Evolutionary conservation across 2,888 invertebrate species (phyloP), one percentile per base, ranked within the genome.

Genomic region (Calliopum simillimum): DNA sequence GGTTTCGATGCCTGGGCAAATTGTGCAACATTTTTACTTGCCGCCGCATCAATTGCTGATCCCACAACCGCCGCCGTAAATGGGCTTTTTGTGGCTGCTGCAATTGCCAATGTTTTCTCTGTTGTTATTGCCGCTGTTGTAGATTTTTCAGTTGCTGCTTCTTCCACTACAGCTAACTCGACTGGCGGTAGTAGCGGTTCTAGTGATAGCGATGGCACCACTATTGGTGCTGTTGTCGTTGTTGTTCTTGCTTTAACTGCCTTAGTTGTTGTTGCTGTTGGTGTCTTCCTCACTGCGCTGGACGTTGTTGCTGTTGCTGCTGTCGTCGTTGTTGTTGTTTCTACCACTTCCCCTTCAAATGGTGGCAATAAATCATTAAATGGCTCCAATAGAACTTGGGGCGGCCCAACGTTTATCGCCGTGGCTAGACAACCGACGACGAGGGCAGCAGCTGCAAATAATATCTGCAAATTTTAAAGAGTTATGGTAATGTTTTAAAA

Each of bases 291-390:
- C 43, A 73, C 71, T 47, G 65, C 61, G 41, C 71, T 63, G 1
- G 53, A 47, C 44, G 55, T 8, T 49, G 68, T 61, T 47, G 68
- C 21, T 23, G 56, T 66, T 47, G 46, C 68, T 13, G 56, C 69
- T 21, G 25, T 58, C 44, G 44, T 44, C 14, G 33, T 58, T 19
- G 23, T 66, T 12, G 68, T 49, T 16, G 69, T 59, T 16, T 67
- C 71, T 55, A 68, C 41, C 25, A 74, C 65, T 55, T 74, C 73
- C 58, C 77, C 79, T 41, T 73, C 63, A 16, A 79, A 76, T 46
- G 82, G 82, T n/a, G 84, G 82, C 76, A 83, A 79, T 77, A 80
- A 79, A 79, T 83, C 84, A 78, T 81, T 82, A 72, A 80, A 82
- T 33, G 82, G 82, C 75, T 78, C 73, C 75, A 75, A 74, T 73